Conservation (phyloP, 2,888 invertebrate species). For the Mesochorus sp. region DNA sequence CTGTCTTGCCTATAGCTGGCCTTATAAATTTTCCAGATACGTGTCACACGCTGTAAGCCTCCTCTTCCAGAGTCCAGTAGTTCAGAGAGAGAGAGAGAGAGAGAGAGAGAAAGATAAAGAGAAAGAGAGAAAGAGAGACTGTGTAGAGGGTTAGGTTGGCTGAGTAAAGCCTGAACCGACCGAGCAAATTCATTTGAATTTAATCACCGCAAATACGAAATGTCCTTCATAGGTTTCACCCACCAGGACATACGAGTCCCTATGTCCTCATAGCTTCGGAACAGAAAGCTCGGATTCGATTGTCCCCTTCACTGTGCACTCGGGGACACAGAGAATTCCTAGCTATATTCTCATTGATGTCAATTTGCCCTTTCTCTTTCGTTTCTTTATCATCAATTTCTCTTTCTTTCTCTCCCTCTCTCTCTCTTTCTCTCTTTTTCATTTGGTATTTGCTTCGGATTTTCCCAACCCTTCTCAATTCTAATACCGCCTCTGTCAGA, state of each 20-base stretch:
- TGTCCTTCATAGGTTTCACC: background rate
- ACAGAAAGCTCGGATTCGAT: conserved; percentile 41
- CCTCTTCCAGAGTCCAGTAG: background rate
- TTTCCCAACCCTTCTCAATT: no score
- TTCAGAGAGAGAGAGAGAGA: background rate
- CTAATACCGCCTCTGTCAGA: conserved; percentile 4
- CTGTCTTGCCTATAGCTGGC: conserved; percentile 16
- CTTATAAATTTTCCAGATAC: conserved; percentile 55
- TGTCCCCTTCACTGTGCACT: background rate
- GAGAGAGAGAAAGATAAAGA: no score
- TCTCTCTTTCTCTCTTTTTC: conserved; percentile 8
- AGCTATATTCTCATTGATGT: conserved; percentile 15
- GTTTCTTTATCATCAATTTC: conserved; percentile 33
- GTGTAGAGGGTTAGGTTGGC: background rate
- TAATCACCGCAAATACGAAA: conserved; percentile 38
- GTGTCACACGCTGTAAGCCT: conserved; percentile 2
- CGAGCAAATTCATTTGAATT: conserved; percentile 29
- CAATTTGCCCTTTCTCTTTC: conserved; percentile 9
- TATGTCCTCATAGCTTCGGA: background rate
- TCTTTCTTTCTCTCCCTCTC: conserved; percentile 13
- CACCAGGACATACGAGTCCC: background rate
- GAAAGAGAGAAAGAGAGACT: no score
- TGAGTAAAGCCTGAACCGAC: background rate
- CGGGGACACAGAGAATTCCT: conserved; percentile 25
- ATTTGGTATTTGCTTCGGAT: no score